phyloP scores from a whole-genome alignment of 2,113 vertebrate genomes.

The Cebus imitator region DNA sequence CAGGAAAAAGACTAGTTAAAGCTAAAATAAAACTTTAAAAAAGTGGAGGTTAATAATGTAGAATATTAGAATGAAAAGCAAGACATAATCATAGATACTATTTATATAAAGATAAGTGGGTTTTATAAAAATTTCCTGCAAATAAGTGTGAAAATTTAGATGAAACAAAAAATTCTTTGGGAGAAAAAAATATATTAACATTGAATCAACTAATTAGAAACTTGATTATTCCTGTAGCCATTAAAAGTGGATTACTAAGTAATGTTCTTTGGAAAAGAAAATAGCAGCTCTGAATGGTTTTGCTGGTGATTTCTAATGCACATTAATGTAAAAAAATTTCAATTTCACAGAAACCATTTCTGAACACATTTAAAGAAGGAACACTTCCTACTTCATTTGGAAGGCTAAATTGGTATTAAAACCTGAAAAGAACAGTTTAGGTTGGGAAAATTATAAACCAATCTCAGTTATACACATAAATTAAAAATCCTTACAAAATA shows the following conservation, averaged over 20 bases:
- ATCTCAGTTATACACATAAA: not conserved
- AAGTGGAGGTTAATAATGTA: not conserved
- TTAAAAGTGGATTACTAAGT: not conserved
- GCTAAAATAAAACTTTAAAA: too few species aligned
- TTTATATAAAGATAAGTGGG: not conserved
- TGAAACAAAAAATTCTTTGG: not conserved
- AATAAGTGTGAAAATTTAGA: slow-evolving; percentile 19
- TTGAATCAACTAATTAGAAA: not conserved
- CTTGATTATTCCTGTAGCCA: not conserved
- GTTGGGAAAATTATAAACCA: not conserved
- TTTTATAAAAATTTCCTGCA: slow-evolving; percentile 14
- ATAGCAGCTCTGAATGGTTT: not conserved
- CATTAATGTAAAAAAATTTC: not conserved
- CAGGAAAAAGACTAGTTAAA: not conserved
- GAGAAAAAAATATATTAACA: not conserved
- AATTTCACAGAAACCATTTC: not conserved
- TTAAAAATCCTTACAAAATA: slow-evolving; percentile 10
- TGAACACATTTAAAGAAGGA: not conserved
- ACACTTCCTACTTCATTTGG: not conserved
- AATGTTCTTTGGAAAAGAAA: not conserved
- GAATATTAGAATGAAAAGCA: not conserved
- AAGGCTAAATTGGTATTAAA: not conserved
- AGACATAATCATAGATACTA: not conserved
- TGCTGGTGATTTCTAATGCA: slow-evolving; percentile 21
- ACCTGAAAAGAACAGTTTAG: not conserved